Evolutionary conservation across 2,113 vertebrate genomes (phyloP).

Genomic region (Sialia sialis): DNA sequence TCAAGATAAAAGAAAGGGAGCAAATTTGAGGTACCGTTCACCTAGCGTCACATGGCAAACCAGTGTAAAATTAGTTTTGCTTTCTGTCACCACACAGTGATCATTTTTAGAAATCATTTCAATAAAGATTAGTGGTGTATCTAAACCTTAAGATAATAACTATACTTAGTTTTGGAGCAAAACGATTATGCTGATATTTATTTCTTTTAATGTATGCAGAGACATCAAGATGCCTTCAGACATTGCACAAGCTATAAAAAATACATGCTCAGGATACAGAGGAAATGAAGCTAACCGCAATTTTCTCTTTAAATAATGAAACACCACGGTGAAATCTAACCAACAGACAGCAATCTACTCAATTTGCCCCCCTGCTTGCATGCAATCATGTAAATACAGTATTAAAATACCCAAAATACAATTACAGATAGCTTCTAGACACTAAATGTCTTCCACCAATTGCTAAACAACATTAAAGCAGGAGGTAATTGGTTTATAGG

Average conservation of each 20-base stretch:
- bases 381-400: background rate
- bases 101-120: background rate
- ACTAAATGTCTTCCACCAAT: background rate
- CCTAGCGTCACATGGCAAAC: background rate
- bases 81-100: background rate
- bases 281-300: background rate
- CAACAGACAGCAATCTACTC: background rate
- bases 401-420: constrained; percentile 2
- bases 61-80: background rate
- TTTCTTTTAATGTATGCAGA: background rate
- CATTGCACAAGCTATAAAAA: background rate
- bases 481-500: background rate
- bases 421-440: background rate
- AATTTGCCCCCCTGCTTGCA: background rate
- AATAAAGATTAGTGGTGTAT: background rate
- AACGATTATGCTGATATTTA: background rate
- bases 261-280: background rate
- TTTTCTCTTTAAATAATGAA: background rate
- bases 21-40: background rate
- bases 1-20: background rate
- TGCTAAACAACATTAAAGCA: constrained; percentile 5
- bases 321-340: background rate
- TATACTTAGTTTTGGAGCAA: background rate
- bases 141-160: background rate
- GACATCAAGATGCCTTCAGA: background rate